Percentiles rank a stretch among this genome's conserved stretches.
Conservation (phyloP, 2,888 invertebrate species). For the Lithophane ornitopus region DNA sequence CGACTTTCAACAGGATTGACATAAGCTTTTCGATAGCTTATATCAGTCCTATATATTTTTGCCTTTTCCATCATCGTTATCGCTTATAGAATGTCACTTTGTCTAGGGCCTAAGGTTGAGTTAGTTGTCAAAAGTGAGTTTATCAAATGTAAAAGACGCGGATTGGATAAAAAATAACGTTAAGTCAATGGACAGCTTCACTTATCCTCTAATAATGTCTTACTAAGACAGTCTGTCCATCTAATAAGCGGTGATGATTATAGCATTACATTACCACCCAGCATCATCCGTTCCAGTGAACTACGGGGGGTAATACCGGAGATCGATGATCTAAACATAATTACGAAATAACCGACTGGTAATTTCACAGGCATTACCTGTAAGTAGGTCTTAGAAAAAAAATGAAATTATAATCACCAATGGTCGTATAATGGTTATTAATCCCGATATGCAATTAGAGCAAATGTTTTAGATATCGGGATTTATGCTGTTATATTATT, state of each 20-base stretch:
- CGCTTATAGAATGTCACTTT: too few species aligned
- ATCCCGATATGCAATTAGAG: conserved; percentile 13
- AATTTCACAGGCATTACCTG: conserved; percentile 40
- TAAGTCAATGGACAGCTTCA: not conserved
- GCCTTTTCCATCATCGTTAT: too few species aligned
- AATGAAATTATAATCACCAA: not conserved
- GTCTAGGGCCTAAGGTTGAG: too few species aligned
- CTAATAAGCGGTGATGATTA: conserved; percentile 4
- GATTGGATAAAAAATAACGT: too few species aligned
- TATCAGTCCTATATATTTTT: too few species aligned
- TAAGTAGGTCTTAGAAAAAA: conserved; percentile 1
- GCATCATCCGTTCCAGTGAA: not conserved
- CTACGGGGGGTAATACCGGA: conserved; percentile 35
- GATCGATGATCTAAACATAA: conserved; percentile 25
- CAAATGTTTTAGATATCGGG: not conserved
- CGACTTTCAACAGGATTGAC: too few species aligned
- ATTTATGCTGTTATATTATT: not conserved
- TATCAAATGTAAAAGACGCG: not conserved
- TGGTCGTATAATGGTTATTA: not conserved
- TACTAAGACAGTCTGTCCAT: not conserved
- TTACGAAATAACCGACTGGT: conserved; percentile 25
- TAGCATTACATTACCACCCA: conserved; percentile 46
- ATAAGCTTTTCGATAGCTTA: too few species aligned
- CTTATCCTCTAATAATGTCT: conserved; percentile 8
- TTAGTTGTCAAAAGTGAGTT: not conserved